These are phyloP conservation scores for Harpagoxenus sublaevis DNA, from an alignment of 2,888 invertebrate species.

Conservation along the genomic window DNA sequence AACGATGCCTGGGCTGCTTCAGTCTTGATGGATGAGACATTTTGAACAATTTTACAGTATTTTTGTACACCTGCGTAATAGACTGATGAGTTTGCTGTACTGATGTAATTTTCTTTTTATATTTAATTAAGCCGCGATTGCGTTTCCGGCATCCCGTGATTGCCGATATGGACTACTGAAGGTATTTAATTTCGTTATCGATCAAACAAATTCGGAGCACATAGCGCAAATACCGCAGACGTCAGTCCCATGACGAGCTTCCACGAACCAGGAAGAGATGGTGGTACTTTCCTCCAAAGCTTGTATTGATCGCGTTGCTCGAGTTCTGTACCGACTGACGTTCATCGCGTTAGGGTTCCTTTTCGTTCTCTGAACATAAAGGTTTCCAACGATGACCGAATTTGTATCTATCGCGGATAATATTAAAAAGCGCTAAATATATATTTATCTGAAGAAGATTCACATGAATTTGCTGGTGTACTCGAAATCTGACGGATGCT, in stretches of 20 bases:
- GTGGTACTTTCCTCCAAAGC: constrained; percentile 15
- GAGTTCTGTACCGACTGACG: constrained; percentile 39
- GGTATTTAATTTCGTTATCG: constrained; percentile 36
- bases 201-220: constrained; percentile 39
- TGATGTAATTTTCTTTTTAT: constrained; percentile 24
- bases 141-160: neutral
- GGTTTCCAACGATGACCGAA: neutral
- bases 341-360: neutral
- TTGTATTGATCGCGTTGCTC: constrained; percentile 39
- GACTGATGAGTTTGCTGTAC: constrained; percentile 5
- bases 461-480: neutral
- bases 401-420: constrained; percentile 40
- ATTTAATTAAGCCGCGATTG: constrained; percentile 19
- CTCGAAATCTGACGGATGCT: neutral
- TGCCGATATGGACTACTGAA: constrained; percentile 21
- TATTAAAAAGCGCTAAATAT: neutral
- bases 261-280: constrained; percentile 17
- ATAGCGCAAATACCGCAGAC: neutral
- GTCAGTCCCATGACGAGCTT: constrained; percentile 25
- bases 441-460: constrained; percentile 36
- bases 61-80: constrained; percentile 21
- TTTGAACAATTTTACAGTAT: constrained; percentile 11
- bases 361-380: neutral
- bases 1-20: constrained; percentile 2
- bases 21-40: constrained; percentile 38